Base-by-base conservation (phyloP, 2,888 invertebrate genomes). In the Athalia rosae region DNA sequence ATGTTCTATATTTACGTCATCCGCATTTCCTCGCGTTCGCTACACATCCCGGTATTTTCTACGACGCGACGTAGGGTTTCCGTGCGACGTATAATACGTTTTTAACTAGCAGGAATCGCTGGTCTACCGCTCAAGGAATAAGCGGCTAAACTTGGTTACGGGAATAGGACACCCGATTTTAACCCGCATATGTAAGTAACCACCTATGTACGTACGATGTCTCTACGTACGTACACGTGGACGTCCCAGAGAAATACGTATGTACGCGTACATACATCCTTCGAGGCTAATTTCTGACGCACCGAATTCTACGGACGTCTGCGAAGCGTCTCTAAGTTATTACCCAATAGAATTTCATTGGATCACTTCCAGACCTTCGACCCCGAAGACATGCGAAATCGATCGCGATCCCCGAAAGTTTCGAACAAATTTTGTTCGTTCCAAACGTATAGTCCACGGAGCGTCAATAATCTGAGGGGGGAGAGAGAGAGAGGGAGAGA, bases 1-100 rank as follows among this genome's bases (percentile, higher is more conserved):
- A 84, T 84, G 83, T 84, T 82, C 84, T 84, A 84, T 80, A 83
- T 84, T 83, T 84, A 82, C 28, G 58, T 71, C 71, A 71, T 58
- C 71, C 6, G 4, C 58, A 45, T 71, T 71, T 71, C 71, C 71
- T 67, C n/a, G 53, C 50, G 28, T 41, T 67, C 45, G 6, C 67
- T 48, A 62, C 5, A 41, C 41, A 8, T 62, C 11, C n/a, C 11
- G 43, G 45, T 15, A 15, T 47, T 48, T 66, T 8, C 28, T 4
- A 41, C 15, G 53, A 53, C 53, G n/a, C 53, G 53, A 9, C n/a
- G 53, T 7, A n/a, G 11, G 7, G 9, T n/a, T 53, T n/a, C n/a
- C 53, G 11, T 53, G 28, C 28, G 28, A 28, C 28, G 28, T 28
- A 28, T 28, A 28, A 28, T 28, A 28, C 28, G 28, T 28, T 28